Base-by-base conservation (phyloP, 2,797 vertebrate species). In the Hemitrygon akajei region DNA sequence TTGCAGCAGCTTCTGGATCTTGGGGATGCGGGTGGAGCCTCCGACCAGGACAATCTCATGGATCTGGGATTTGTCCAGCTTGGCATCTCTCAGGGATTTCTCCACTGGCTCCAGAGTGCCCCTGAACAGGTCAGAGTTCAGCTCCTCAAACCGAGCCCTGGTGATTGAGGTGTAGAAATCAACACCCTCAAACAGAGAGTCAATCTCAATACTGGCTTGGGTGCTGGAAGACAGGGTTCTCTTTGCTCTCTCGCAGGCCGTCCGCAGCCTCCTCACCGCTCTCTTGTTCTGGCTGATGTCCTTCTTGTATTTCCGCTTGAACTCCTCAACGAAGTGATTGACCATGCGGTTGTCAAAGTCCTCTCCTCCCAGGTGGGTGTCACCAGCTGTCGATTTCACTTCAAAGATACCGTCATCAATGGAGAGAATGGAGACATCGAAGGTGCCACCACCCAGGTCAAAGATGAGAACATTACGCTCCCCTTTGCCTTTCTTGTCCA, bases 321-420 rank as follows among this genome's bases (percentile, higher is more conserved):
- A 92, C 89, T 92, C 89, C 7, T 27, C 14, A 22, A 92, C 92
- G 89, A 92, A 92, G 89, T 92, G 89, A 2, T 30, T 37, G 27
- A 92, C 89, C 89, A 92, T 92, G 11, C 37, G 89, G 47, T 92
- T 92, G 14, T 92, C 89, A 73, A 92, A 92, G 89, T 92, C 89
- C 89, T 92, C 89, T 80, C 69, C 69, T 16, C 69, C 69, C 69
- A 71, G 69, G 69, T 71, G 69, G 69, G 69, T 71, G 22, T 71
- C 69, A 3, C 69, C 69, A 11, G 69, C 20, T 14, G 69, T 71
- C 3, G 69, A 71, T 20, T 71, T 71, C 69, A 71, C 69, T 71
- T 71, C 69, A 71, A 71, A 71, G 69, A 71, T 71, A 1, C 69
- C 69, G 16, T 71, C 69, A 22, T 71, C 69, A 14, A 71, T 71